These are phyloP conservation scores for Ptilonorhynchus violaceus DNA, from an alignment of 2,113 vertebrate genomes.

Conservation along the genomic window DNA sequence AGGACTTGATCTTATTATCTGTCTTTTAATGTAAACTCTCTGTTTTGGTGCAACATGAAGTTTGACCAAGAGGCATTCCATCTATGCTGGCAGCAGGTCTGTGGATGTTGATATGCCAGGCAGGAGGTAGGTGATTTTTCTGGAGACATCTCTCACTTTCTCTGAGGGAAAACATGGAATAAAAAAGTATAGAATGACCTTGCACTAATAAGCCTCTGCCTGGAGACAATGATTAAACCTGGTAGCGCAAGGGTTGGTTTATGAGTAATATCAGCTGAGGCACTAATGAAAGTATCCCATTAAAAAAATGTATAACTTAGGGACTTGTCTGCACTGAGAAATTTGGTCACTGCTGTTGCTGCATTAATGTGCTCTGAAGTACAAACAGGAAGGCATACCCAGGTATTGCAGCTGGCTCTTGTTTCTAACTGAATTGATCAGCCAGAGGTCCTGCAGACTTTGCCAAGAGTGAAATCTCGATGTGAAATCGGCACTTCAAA, in stretches of 20 bases:
- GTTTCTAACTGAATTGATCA: not conserved
- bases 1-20: constrained; percentile 43
- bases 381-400: not conserved
- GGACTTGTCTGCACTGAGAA: constrained; percentile 27
- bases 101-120: constrained; percentile 61
- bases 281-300: constrained; percentile 60
- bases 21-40: not conserved
- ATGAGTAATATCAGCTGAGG: constrained; percentile 52
- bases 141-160: constrained; percentile 17
- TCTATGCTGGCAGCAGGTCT: constrained; percentile 48
- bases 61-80: constrained; percentile 47
- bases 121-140: constrained; percentile 51
- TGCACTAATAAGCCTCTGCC: constrained; percentile 65
- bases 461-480: not conserved
- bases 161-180: constrained; percentile 45
- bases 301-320: constrained; percentile 57
- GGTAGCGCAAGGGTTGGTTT: constrained; percentile 35
- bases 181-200: constrained; percentile 57
- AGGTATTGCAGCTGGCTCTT: not conserved
- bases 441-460: not conserved
- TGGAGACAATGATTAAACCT: constrained; percentile 60
- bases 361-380: constrained; percentile 4
- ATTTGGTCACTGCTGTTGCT: not conserved
- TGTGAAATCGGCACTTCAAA: not conserved
- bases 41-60: constrained; percentile 24